Percentiles rank a stretch among this genome's conserved stretches.
These are phyloP conservation scores for Apostichopus leukothele DNA, from an alignment of 53 echinoderm and acorn worm species.

Conservation along the genomic window DNA sequence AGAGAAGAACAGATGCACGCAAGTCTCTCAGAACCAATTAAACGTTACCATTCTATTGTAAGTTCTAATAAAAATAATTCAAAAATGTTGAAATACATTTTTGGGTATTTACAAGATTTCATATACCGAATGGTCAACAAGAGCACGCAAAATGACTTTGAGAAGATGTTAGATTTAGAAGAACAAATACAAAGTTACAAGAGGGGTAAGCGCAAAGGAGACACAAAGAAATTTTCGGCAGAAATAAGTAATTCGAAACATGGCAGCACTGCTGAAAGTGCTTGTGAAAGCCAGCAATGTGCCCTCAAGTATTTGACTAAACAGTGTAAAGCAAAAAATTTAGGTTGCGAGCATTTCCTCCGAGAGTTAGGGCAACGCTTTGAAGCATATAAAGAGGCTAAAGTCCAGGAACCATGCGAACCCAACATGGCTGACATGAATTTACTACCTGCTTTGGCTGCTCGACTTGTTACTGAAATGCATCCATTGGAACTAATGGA, in stretches of 20 bases:
- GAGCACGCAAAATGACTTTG: neutral
- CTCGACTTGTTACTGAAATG: neutral
- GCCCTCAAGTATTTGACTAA: neutral
- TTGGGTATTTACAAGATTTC: conserved; percentile 1
- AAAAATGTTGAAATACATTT: conserved; percentile 1
- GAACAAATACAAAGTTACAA: neutral
- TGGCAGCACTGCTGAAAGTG: neutral
- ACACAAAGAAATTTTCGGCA: neutral
- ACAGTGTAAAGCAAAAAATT: neutral
- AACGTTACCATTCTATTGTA: neutral
- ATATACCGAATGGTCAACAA: neutral
- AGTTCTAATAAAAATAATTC: neutral
- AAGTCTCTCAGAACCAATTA: neutral
- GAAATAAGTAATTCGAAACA: neutral
- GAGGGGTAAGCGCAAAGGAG: neutral
- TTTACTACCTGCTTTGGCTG: neutral
- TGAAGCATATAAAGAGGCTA: neutral
- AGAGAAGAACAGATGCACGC: neutral
- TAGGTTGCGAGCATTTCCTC: conserved; percentile 29
- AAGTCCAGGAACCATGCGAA: neutral
- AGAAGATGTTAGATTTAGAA: conserved; percentile 12
- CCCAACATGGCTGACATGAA: neutral
- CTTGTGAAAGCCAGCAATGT: neutral
- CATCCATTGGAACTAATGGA: conserved; percentile 21
- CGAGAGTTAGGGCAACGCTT: conserved; percentile 14